Evolutionary conservation across 2,113 vertebrate species (phyloP).

Genomic region (Thryonomys swinderianus): DNA sequence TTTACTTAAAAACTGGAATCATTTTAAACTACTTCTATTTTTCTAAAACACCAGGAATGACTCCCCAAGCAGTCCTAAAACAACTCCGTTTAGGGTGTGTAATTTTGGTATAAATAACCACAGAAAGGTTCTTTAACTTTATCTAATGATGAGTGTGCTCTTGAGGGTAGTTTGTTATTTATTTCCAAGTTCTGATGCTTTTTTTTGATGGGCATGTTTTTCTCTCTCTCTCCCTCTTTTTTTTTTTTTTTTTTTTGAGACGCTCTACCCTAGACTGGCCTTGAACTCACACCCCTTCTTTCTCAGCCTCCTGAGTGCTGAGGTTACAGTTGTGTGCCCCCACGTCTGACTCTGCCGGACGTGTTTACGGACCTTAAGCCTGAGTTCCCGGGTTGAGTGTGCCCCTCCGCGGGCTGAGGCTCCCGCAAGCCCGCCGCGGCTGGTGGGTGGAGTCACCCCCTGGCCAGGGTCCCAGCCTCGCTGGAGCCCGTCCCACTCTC

Average conservation of each 20-base stretch:
- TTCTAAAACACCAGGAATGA: neutral
- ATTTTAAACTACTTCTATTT: neutral
- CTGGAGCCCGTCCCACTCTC: neutral
- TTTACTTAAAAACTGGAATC: neutral
- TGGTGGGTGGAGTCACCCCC: neutral
- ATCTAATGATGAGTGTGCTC: neutral
- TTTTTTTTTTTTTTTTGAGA: neutral
- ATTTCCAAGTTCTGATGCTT: neutral
- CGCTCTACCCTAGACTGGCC: neutral
- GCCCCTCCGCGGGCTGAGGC: neutral
- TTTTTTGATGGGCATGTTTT: neutral
- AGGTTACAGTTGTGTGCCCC: neutral
- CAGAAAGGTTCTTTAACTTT: neutral
- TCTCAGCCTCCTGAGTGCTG: neutral
- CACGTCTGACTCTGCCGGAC: neutral
- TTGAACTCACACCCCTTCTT: neutral
- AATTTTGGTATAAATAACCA: conserved; percentile 31
- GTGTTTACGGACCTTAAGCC: conserved; percentile 12
- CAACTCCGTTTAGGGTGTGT: neutral
- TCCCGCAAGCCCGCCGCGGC: neutral
- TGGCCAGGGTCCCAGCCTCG: neutral
- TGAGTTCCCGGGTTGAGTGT: neutral
- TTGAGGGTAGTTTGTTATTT: neutral
- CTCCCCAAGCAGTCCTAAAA: neutral
- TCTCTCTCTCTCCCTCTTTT: neutral